Base-by-base conservation (phyloP, 2,113 vertebrate genomes). In the Condylura cristata region DNA sequence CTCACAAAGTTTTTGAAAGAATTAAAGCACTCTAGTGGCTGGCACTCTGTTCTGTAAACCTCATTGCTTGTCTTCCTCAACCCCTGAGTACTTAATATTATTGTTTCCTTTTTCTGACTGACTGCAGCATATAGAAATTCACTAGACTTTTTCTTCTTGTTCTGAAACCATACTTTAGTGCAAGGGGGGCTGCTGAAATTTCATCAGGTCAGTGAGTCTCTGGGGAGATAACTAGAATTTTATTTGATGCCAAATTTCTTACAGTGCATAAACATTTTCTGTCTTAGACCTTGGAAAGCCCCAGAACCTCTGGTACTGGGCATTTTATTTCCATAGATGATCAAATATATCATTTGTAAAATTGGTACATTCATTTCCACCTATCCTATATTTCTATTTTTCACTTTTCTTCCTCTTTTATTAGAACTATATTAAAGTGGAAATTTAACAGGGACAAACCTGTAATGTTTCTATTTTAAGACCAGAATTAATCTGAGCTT, bases 371-470 rank as follows among this genome's bases (percentile, higher is more conserved):
- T 85, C 48, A 74, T 75, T 86, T 70, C 53, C 37, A 9, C 14
- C 30, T 32, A 41, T 37, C 11, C 34, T 79, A 14, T 61, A 44
- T 65, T 91, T 74, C 16, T 75, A 84, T 7, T 90, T 88, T 90
- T 20, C 94, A 91, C 17, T n/a, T n/a, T n/a, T n/a, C n/a, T n/a
- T n/a, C n/a, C 61, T 74, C 78, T 17, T 48, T 51, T 86, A 86
- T 53, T 93, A 39, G 37, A 78, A 79, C 28, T 75, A 72, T 60
- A 51, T 85, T 89, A 91, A 76, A 61, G 10, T 85, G 81, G 44
- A 85, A 88, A 66, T 92, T 74, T 80, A 92, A 75, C 71, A n/a
- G n/a, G n/a, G n/a, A n/a, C n/a, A n/a, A n/a, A n/a, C 61, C 91
- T 81, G 18, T 63, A 44, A 82, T 30, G 14, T 48, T 89, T 32